phyloP scores from a whole-genome alignment of 1,140 invertebrate species.

The Ectropis grisescens region DNA sequence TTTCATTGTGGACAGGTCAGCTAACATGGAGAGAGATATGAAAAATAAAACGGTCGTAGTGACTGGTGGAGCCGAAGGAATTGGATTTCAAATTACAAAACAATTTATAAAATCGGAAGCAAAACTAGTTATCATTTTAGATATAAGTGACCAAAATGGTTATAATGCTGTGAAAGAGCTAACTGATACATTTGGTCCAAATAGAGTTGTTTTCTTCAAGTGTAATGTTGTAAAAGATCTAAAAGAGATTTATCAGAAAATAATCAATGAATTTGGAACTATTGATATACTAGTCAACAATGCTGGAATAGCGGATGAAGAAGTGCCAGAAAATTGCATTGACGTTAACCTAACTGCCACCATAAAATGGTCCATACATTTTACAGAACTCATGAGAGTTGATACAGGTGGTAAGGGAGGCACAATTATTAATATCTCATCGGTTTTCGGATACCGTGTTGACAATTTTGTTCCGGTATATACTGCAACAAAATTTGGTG shows the following conservation, averaged over 20 bases:
- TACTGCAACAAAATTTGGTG: conserved; percentile 76
- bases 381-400: conserved; percentile 69
- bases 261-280: conserved; percentile 46
- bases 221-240: conserved; percentile 66
- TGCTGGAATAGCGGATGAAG: conserved; percentile 72
- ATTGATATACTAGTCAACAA: conserved; percentile 76
- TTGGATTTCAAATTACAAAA: conserved; percentile 29
- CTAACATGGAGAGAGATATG: conserved; percentile 20
- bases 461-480: conserved; percentile 75
- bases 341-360: conserved; percentile 35
- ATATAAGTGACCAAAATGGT: conserved; percentile 36
- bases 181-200: conserved; percentile 55
- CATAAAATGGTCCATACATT: conserved; percentile 39
- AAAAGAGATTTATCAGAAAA: conserved; percentile 43
- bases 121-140: conserved; percentile 40
- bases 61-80: conserved; percentile 31
- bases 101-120: conserved; percentile 25
- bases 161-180: conserved; percentile 32
- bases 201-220: conserved; percentile 54
- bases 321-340: conserved; percentile 48
- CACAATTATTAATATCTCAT: conserved; percentile 75
- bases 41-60: conserved; percentile 31
- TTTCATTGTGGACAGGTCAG: too few species aligned
- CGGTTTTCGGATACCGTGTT: conserved; percentile 72
- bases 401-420: conserved; percentile 73